Base-by-base conservation (phyloP, 2,797 vertebrate genomes). In the Echeneis naucrates region DNA sequence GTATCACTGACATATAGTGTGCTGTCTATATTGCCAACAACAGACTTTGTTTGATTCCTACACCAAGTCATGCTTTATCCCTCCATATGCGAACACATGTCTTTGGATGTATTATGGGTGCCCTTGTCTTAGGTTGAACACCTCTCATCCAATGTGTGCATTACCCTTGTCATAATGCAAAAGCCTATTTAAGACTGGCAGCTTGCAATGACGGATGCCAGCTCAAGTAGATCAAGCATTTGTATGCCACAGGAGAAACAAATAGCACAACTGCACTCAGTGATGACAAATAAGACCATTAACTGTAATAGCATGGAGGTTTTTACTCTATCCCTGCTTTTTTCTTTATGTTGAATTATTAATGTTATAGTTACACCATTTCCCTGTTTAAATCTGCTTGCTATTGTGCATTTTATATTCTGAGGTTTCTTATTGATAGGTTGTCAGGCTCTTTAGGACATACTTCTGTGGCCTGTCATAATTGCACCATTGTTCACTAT, bases 121-220 rank as follows among this genome's bases (percentile, higher is more conserved):
- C 40, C 72, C 59, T 52, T 59, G 63, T 73, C 70, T 80, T 54
- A 75, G 44, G 52, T 67, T 72, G 63, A 80, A 64, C 52, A 72
- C 70, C 35, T 63, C 62, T 50, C 75, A 16, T 56, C 38, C 35
- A 26, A 80, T 76, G 71, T 70, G 68, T 84, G 73, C 55, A 75
- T 85, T 85, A 75, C 52, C 62, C 59, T 63, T 78, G 75, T 82
- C 72, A 80, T 75, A 74, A 80, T 77, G 60, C 71, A 67, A 68
- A 87, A 84, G 72, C 66, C 80, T 60, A 23, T 84, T 82, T 77
- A 82, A 78, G 72, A 81, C 75, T 57, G 73, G 75, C 67, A 78
- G 68, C 78, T 75, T 56, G 45, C 45, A 33, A 48, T 86, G 75
- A 90, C 73, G 60, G 84, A 91, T 88, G 77, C 56, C 52, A 48